Conservation (phyloP, 2,113 vertebrate genomes). For the Rhynchomys soricoides region DNA sequence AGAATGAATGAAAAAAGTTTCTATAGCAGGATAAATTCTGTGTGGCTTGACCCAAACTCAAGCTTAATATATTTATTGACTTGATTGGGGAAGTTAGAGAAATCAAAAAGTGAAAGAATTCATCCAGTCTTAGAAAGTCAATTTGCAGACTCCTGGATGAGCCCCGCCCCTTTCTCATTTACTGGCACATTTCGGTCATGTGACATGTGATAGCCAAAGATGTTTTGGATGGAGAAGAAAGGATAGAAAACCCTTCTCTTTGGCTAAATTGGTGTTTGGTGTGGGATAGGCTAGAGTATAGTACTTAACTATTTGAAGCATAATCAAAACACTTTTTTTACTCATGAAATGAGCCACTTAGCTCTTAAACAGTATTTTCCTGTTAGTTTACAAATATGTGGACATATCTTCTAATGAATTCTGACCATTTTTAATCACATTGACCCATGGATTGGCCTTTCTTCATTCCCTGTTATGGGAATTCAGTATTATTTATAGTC, state of each 20-base stretch:
- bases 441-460: conserved; percentile 1
- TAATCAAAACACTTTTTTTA: conserved; percentile 59
- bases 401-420: conserved; percentile 30
- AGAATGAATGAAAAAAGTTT: conserved; percentile 20
- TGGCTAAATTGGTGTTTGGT: conserved; percentile 32
- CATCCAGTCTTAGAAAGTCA: conserved; percentile 13
- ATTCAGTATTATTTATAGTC: conserved; percentile 37
- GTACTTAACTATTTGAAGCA: conserved; percentile 53
- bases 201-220: background rate
- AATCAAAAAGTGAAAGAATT: conserved; percentile 51
- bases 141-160: conserved; percentile 50
- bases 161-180: background rate
- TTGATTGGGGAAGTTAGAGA: conserved; percentile 48
- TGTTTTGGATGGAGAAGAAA: conserved; percentile 38
- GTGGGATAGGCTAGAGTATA: background rate
- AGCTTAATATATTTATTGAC: conserved; percentile 67
- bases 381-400: conserved; percentile 54
- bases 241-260: background rate
- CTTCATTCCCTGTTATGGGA: background rate
- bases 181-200: background rate
- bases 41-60: conserved; percentile 41
- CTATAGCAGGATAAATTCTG: conserved; percentile 19
- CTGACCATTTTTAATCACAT: conserved; percentile 45
- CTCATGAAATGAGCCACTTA: conserved; percentile 58
- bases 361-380: conserved; percentile 59